Evolutionary conservation across 2,113 vertebrate species (phyloP).

Genomic region (Eupsittula cactorum): DNA sequence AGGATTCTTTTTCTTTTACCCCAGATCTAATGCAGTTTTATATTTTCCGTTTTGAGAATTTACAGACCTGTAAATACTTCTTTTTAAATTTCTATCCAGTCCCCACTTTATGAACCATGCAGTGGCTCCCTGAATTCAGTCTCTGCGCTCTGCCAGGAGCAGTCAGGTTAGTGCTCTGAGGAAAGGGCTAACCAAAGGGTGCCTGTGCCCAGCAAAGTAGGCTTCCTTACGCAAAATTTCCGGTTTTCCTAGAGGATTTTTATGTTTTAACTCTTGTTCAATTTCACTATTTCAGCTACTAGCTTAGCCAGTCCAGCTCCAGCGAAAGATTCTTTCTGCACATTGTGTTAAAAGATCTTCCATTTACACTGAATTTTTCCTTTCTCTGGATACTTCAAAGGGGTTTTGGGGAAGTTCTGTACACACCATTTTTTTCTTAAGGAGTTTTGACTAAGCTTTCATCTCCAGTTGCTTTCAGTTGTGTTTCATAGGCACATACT

Average conservation of each 20-base stretch:
- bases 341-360: not conserved
- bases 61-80: slow-evolving; percentile 65
- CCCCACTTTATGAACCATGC: not conserved
- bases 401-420: not conserved
- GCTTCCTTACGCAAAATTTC: not conserved
- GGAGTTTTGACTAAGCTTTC: not conserved
- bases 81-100: not conserved
- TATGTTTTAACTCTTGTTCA: not conserved
- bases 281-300: not conserved
- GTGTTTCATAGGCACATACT: not conserved
- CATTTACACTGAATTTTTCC: not conserved
- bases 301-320: not conserved
- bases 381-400: not conserved
- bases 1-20: slow-evolving; percentile 49
- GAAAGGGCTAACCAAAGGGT: slow-evolving; percentile 64
- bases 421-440: not conserved
- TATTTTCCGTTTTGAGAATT: slow-evolving; percentile 54
- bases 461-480: not conserved
- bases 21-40: slow-evolving; percentile 51
- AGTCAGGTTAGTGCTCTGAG: slow-evolving; percentile 6
- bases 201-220: not conserved
- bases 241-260: slow-evolving; percentile 37
- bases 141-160: not conserved
- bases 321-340: not conserved
- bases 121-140: not conserved